These are phyloP conservation scores for Panorpa germanica DNA, from an alignment of 2,888 invertebrate genomes.

Conservation along the genomic window DNA sequence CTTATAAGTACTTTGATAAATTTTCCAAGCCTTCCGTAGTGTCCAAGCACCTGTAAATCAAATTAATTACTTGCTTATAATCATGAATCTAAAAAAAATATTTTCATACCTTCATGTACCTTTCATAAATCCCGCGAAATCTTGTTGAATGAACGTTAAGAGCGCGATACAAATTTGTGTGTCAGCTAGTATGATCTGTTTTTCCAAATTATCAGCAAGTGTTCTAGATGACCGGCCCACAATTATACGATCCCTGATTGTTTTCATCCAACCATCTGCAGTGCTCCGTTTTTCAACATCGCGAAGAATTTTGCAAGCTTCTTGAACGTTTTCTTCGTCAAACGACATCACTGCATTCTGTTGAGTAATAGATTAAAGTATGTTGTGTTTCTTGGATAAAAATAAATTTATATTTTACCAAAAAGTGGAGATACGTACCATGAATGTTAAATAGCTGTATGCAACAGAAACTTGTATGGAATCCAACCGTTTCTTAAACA, in stretches of 20 bases:
- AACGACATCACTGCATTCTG: slow-evolving; percentile 52
- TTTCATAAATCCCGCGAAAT: slow-evolving; percentile 25
- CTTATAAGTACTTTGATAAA: slow-evolving; percentile 41
- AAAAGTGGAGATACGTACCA: too few species aligned
- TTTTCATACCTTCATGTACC: background rate
- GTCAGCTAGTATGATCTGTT: slow-evolving; percentile 46
- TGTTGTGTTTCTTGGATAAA: slow-evolving; percentile 2
- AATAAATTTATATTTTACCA: too few species aligned
- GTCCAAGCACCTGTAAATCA: slow-evolving; percentile 49
- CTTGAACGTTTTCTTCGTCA: slow-evolving; percentile 41
- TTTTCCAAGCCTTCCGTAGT: slow-evolving; percentile 46
- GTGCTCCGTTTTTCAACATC: slow-evolving; percentile 39
- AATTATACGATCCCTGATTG: too few species aligned
- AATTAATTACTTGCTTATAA: too few species aligned
- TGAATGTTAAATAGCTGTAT: slow-evolving; percentile 11
- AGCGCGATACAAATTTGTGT: slow-evolving; percentile 42
- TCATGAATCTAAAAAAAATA: background rate
- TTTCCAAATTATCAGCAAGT: slow-evolving; percentile 31
- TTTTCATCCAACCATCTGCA: slow-evolving; percentile 32
- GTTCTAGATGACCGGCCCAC: slow-evolving; percentile 16
- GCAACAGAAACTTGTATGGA: slow-evolving; percentile 11
- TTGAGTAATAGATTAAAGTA: slow-evolving; percentile 15
- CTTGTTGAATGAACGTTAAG: slow-evolving; percentile 42
- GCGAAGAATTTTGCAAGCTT: slow-evolving; percentile 32
- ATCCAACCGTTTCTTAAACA: slow-evolving; percentile 10